Percentiles rank a stretch among this genome's conserved stretches.
These are phyloP conservation scores for Tiliqua scincoides DNA, from an alignment of 2,113 vertebrate genomes.

Conservation along the genomic window DNA sequence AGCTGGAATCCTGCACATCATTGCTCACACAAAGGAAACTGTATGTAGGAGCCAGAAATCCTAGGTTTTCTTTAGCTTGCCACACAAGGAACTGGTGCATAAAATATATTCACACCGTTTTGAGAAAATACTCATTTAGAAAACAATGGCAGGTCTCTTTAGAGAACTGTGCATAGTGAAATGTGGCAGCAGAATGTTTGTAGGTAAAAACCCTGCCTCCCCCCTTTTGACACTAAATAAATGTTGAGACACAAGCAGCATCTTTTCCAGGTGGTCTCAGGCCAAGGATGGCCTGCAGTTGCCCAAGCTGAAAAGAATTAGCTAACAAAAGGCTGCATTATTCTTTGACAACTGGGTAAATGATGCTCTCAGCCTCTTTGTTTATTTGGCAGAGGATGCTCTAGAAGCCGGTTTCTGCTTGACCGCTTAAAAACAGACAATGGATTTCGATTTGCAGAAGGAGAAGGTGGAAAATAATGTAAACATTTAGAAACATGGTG, in stretches of 20 bases:
- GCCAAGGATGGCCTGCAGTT: background rate
- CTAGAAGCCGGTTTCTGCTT: background rate
- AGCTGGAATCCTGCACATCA: background rate
- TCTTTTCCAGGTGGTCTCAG: background rate
- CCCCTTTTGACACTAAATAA: background rate
- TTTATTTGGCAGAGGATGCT: background rate
- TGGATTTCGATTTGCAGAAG: background rate
- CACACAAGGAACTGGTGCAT: background rate
- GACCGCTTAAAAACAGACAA: background rate
- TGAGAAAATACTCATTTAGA: background rate
- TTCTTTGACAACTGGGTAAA: background rate
- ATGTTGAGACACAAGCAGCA: background rate
- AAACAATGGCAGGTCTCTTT: background rate
- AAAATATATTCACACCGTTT: background rate
- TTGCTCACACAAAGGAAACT: background rate
- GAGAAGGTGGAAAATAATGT: background rate
- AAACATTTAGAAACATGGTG: background rate
- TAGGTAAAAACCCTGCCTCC: accelerated
- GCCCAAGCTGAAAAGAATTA: constrained; percentile 3
- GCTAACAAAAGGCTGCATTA: background rate
- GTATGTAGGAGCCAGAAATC: background rate
- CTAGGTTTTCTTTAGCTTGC: background rate
- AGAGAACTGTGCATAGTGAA: background rate
- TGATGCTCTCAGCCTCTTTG: background rate
- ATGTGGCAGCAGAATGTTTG: background rate